phyloP scores from a whole-genome alignment of 2,888 invertebrate genomes.

The Podotricha telesiphe region DNA sequence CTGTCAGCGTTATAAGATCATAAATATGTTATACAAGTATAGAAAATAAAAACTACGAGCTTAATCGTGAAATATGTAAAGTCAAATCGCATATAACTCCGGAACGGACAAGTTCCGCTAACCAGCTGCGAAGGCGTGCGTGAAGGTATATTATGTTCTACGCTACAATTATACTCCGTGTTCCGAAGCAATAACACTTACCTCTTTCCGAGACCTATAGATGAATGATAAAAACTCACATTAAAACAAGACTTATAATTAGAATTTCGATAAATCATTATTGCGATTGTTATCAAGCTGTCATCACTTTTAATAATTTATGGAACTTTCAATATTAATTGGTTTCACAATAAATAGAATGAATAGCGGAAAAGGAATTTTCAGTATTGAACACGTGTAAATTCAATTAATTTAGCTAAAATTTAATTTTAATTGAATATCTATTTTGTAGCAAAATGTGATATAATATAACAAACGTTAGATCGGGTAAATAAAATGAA shows the following conservation, averaged over 20 bases:
- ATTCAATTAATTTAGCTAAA: conserved; percentile 9
- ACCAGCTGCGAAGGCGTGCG: conserved; percentile 72
- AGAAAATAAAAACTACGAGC: conserved; percentile 11
- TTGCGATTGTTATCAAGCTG: conserved; percentile 51
- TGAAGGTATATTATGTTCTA: conserved; percentile 81
- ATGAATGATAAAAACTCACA: conserved; percentile 64
- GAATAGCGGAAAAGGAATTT: background rate
- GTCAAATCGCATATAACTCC: conserved; percentile 53
- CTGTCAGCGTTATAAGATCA: too few species aligned
- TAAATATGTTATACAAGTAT: background rate
- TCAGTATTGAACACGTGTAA: background rate
- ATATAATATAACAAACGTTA: conserved; percentile 5
- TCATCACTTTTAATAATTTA: conserved; percentile 50
- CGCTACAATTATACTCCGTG: conserved; percentile 73
- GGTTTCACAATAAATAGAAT: conserved; percentile 21
- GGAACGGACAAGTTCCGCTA: conserved; percentile 57
- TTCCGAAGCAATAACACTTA: conserved; percentile 67
- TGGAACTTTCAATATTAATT: conserved; percentile 39
- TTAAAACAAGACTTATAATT: conserved; percentile 73
- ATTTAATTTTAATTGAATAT: background rate
- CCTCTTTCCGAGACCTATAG: conserved; percentile 51
- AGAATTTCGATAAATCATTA: conserved; percentile 76
- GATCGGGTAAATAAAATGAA: background rate
- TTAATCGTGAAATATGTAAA: conserved; percentile 16
- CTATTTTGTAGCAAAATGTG: background rate